Base-by-base conservation (phyloP, 2,888 invertebrate genomes). In the Drosophila bunnanda region DNA sequence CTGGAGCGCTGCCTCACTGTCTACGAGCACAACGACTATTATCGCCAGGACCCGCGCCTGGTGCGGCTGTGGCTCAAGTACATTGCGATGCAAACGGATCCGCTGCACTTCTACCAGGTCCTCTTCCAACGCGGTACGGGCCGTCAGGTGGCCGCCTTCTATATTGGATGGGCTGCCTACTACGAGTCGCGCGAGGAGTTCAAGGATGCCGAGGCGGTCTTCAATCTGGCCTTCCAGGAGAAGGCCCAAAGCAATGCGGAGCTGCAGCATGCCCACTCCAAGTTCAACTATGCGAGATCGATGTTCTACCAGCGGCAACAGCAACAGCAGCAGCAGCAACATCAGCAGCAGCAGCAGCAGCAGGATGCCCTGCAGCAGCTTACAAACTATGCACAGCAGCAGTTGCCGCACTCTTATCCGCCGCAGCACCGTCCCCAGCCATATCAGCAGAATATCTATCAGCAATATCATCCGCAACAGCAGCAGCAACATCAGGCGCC, bases 51-150 rank as follows among this genome's bases (percentile, higher is more conserved):
- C 92, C 93, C 95, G 57, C 94, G 98, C 91, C 96, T 96, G 92
- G 95, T 98, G 71, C 96, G 97, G 79, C 93, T 98, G 28, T 98
- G 98, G 96, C 95, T 98, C 30, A 98, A 98, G 95, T 98, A 96
- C 94, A 96, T 96, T 92, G 96, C 96, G 90, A 94, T 95, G 91
- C 95, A 96, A 80, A 94, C 95, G 69, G 96, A 96, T 91, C 96
- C 96, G 7, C 90, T 96, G 84, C 96, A 95, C 91, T 94, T 98
- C 73, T 98, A 96, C 93, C 96, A 96, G 92, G 95, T 96, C 90
- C 93, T 98, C 85, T 95, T 96, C 88, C 95, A 95, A 78, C 95
- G 95, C 84, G 96, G 96, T 28, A 95, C 98, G 78, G 98, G 98
- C 22, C 95, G 95, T 30, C 95, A 96, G 90, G 95, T 97, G 87